Conservation (phyloP, 1,140 invertebrate species). For the Zaprionus africanus region DNA sequence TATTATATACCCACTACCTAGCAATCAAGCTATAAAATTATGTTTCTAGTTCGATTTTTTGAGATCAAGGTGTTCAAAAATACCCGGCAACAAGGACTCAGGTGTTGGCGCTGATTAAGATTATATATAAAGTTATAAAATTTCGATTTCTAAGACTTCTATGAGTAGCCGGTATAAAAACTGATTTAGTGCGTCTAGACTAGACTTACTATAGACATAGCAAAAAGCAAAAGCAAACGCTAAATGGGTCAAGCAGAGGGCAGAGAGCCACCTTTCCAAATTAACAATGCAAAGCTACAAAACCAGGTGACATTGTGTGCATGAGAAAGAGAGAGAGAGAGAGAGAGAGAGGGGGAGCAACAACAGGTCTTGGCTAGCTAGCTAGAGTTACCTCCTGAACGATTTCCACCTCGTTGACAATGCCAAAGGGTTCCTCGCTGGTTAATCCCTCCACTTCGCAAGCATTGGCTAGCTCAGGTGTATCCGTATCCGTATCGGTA, state of each 20-base stretch:
- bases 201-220: constrained; percentile 3
- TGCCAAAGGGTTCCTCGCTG: constrained; percentile 52
- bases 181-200: neutral
- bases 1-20: too few species aligned
- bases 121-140: too few species aligned
- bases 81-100: too few species aligned
- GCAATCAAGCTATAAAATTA: too few species aligned
- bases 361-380: neutral
- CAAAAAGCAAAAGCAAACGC: constrained; percentile 3
- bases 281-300: constrained; percentile 60
- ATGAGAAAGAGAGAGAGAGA: neutral
- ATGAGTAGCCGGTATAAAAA: neutral
- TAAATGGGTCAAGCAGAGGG: constrained; percentile 53
- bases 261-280: constrained; percentile 23
- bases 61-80: too few species aligned
- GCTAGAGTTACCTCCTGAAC: constrained; percentile 66
- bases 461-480: constrained; percentile 50
- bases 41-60: too few species aligned
- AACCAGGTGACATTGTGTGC: constrained; percentile 29
- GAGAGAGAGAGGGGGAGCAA: neutral
- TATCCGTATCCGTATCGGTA: constrained; percentile 41
- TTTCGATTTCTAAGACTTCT: too few species aligned
- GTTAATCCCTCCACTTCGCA: constrained; percentile 70
- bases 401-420: constrained; percentile 68
- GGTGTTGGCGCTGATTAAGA: too few species aligned